Evolutionary conservation across 2,888 invertebrate genomes (phyloP), one percentile per base, ranked within the genome.

Genomic region (Parasteatoda lunata): DNA sequence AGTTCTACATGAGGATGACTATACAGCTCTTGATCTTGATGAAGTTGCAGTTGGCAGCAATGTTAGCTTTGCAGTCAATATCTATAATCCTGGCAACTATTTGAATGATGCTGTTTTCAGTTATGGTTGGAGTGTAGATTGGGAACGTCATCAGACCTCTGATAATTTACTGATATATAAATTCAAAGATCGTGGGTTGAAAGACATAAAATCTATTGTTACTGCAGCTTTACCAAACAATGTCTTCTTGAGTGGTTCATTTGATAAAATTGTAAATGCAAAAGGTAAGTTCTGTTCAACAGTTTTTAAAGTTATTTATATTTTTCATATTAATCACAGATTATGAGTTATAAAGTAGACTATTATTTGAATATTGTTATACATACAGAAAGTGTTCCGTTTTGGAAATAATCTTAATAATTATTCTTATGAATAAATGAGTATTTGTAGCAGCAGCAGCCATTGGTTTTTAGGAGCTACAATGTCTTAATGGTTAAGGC

Each of bases 261-360:
- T 83, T 71, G 64, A 71, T 5, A 88, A 70, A 59, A 71, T 15
- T 4, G n/a, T 88, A 9, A 83, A 13, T 76, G 88, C 82, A 54
- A 83, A 88, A 78, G 76, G 88, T 88, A 71, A 66, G 49, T 3
- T 71, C n/a, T 7, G 47, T 6, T 48, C 0, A 47, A 51, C 7
- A 94, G 30, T 30, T 30, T 30, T 30, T 30, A 2, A 30, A 30
- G 30, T 30, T 30, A 30, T 30, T 30, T 30, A 30, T 30, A 30
- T 2, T 30, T 30, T 30, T 30, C 30, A 1, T 30, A 30, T 30
- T 30, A 30, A 30, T 30, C 30, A 30, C 30, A 30, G 0, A 30
- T 30, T 30, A 30, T 2, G 30, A 30, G 30, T 30, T 30, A 30
- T 30, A 30, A 30, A 30, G 2, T 30, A 30, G 30, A 1, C 30